Percentiles rank a stretch among this genome's conserved stretches.
Conservation (phyloP, 2,113 vertebrate species). For the Cyanistes caeruleus region DNA sequence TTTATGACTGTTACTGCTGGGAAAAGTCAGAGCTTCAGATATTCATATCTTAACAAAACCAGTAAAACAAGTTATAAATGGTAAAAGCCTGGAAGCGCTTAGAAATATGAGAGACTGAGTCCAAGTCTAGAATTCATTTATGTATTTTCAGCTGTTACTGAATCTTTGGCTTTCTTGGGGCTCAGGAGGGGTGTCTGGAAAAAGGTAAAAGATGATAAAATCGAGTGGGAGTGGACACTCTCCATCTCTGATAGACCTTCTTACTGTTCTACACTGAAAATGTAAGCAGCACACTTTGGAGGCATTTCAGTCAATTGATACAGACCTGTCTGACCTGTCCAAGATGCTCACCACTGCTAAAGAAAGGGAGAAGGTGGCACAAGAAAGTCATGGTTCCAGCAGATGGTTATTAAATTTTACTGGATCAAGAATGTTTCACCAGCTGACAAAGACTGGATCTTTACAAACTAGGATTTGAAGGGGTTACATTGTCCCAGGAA, state of each 20-base stretch:
- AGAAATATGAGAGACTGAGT: neutral
- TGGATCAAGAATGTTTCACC: neutral
- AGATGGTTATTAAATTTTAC: neutral
- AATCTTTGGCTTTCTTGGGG: neutral
- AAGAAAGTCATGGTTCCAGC: neutral
- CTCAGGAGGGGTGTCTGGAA: neutral
- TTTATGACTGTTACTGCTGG: neutral
- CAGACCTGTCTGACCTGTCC: neutral
- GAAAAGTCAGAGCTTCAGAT: neutral
- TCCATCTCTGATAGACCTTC: neutral
- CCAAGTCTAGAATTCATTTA: neutral
- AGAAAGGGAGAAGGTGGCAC: neutral
- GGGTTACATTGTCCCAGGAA: conserved; percentile 34
- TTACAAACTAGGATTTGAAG: neutral
- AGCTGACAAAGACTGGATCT: neutral
- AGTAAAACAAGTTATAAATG: neutral
- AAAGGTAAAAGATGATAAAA: neutral
- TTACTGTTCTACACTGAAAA: neutral
- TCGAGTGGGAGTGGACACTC: neutral
- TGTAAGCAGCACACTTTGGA: neutral
- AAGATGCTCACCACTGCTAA: neutral
- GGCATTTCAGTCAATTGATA: neutral
- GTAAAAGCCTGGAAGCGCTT: neutral
- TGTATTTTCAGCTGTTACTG: neutral
- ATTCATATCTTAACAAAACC: neutral